These are phyloP conservation scores for Brachyhypopomus gauderio DNA, from an alignment of 2,113 vertebrate species.

Conservation along the genomic window DNA sequence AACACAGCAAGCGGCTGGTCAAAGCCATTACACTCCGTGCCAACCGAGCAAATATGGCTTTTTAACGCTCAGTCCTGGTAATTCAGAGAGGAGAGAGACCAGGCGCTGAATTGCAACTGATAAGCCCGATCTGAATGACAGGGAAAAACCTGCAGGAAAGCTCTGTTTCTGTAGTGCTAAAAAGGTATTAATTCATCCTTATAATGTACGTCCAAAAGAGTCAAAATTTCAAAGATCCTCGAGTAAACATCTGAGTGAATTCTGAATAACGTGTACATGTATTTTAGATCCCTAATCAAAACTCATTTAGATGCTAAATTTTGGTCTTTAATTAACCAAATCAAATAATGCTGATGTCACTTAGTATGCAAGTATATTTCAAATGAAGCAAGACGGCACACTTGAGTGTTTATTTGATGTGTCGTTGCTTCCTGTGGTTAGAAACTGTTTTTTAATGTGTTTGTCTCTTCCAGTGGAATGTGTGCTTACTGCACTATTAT, in stretches of 20 bases:
- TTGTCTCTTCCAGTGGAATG: too few relatives aligned
- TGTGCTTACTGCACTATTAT: too few relatives aligned
- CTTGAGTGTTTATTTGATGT: too few relatives aligned
- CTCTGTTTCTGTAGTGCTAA: conserved; percentile 3
- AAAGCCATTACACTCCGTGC: conserved; percentile 41
- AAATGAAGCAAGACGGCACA: too few relatives aligned
- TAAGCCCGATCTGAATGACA: conserved; percentile 14
- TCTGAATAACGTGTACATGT: neutral
- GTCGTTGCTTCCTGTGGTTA: too few relatives aligned
- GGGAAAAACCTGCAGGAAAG: neutral
- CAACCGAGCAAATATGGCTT: conserved; percentile 23
- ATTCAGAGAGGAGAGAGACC: neutral
- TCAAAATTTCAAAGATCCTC: neutral
- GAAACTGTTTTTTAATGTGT: too few relatives aligned
- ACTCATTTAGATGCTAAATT: neutral
- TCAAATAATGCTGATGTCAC: too few relatives aligned
- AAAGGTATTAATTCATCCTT: conserved; percentile 8
- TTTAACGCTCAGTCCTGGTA: conserved; percentile 21
- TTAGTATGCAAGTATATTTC: too few relatives aligned
- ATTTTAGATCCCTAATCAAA: neutral
- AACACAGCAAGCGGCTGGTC: conserved; percentile 32
- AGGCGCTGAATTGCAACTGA: conserved; percentile 14
- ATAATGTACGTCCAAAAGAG: neutral
- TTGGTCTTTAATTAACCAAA: too few relatives aligned
- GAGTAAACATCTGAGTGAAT: neutral